Evolutionary conservation across 2,113 vertebrate genomes (phyloP).

Genomic region (Tachysurus fulvidraco): DNA sequence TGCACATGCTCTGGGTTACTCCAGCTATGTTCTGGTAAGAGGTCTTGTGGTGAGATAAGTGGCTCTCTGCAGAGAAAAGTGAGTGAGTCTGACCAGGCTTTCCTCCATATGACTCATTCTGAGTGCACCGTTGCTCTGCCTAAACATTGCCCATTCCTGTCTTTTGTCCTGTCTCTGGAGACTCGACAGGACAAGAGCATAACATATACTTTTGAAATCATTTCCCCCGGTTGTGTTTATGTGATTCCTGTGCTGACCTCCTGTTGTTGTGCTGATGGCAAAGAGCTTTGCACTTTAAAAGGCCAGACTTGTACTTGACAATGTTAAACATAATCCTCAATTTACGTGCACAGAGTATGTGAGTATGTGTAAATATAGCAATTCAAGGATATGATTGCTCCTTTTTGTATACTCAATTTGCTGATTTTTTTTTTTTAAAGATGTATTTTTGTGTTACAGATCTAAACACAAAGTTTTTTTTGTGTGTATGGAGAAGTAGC

Average conservation of each 20-base stretch:
- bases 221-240: constrained; percentile 60
- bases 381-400: neutral
- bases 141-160: constrained; percentile 37
- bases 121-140: constrained; percentile 23
- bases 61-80: neutral
- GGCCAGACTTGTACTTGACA: constrained; percentile 36
- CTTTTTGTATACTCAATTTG: too few relatives aligned
- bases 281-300: constrained; percentile 61
- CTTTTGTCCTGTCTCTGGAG: constrained; percentile 18
- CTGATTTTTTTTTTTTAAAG: too few relatives aligned
- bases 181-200: constrained; percentile 55
- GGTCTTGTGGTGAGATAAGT: constrained; percentile 12
- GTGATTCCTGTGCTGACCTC: constrained; percentile 34
- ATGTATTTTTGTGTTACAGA: neutral
- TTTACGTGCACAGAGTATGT: neutral
- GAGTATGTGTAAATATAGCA: neutral
- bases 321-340: constrained; percentile 14
- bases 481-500: neutral
- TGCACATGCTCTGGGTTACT: neutral
- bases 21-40: constrained; percentile 22
- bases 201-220: constrained; percentile 58
- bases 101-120: constrained; percentile 17
- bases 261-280: constrained; percentile 58
- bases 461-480: constrained; percentile 6
- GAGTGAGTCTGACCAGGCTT: constrained; percentile 9